Percentiles rank a stretch among this genome's conserved stretches.
Evolutionary conservation across 2,113 vertebrate genomes (phyloP).

Genomic region (Sceloporus undulatus): DNA sequence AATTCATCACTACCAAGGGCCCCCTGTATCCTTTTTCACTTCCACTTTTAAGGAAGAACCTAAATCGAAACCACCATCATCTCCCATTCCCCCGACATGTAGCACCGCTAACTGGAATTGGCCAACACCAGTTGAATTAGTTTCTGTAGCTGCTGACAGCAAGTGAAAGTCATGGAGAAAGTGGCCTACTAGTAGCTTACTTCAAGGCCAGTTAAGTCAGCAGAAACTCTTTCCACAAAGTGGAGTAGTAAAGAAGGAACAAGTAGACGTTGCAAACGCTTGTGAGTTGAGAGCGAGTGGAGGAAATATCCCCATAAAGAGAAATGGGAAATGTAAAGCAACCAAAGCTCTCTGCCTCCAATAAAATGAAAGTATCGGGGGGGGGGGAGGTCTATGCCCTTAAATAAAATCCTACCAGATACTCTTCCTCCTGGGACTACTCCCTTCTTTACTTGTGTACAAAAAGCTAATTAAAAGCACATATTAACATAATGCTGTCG

Average conservation of each 20-base stretch:
- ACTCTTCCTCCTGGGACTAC: slow-evolving; percentile 23
- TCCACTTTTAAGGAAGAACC: no score
- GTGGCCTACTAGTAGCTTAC: background rate
- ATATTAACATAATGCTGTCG: slow-evolving; percentile 42
- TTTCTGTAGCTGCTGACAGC: background rate
- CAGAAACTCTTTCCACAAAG: background rate
- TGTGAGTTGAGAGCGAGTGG: no score
- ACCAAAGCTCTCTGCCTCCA: background rate
- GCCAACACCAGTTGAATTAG: no score
- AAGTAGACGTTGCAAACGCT: background rate
- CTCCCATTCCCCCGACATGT: no score
- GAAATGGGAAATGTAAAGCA: background rate
- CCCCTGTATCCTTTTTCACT: no score
- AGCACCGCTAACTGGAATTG: no score
- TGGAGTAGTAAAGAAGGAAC: background rate
- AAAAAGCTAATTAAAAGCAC: slow-evolving; percentile 49
- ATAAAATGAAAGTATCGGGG: background rate
- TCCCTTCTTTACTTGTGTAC: slow-evolving; percentile 46
- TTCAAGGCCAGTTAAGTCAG: background rate
- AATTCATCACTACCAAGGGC: no score
- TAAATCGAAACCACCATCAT: no score
- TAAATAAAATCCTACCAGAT: slow-evolving; percentile 23
- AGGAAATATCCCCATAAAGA: background rate
- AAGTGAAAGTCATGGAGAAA: background rate
- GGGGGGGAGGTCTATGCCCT: background rate